phyloP scores from a whole-genome alignment of 1,140 invertebrate genomes.

The Dendrolimus kikuchii region DNA sequence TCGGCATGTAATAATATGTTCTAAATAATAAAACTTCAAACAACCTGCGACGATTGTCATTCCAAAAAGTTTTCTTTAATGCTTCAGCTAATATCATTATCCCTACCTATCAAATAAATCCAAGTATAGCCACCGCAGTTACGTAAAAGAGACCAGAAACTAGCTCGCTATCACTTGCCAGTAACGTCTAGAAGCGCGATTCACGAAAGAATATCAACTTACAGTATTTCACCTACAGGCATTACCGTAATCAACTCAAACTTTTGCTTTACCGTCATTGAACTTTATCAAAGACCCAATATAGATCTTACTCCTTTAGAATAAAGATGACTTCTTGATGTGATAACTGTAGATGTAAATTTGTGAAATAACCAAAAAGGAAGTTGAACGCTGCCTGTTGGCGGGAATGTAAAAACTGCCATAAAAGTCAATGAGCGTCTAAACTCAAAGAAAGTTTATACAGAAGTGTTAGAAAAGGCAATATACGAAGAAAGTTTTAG shows the following conservation, averaged over 20 bases:
- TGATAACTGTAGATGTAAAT: conserved; percentile 11
- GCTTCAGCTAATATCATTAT: not conserved
- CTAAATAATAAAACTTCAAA: too few species aligned
- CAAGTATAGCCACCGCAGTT: too few species aligned
- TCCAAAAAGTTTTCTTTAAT: too few species aligned
- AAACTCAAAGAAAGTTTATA: conserved; percentile 32
- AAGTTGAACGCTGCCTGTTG: conserved; percentile 19
- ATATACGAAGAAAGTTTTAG: conserved; percentile 28
- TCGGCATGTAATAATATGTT: too few species aligned
- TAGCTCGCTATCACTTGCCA: too few species aligned
- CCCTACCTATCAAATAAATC: conserved; percentile 1
- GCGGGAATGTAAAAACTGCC: conserved; percentile 51
- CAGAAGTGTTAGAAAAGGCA: conserved; percentile 12
- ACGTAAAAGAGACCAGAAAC: too few species aligned
- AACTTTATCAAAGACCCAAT: conserved; percentile 1
- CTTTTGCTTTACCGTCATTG: conserved; percentile 9
- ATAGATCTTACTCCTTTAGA: conserved; percentile 2
- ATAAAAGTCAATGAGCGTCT: conserved; percentile 57
- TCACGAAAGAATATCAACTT: conserved; percentile 5
- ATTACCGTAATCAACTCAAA: conserved; percentile 51
- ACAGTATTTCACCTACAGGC: conserved; percentile 44
- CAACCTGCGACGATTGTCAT: too few species aligned
- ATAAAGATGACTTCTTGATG: not conserved
- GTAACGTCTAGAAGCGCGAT: too few species aligned
- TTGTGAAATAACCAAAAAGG: conserved; percentile 14